Evolutionary conservation across 2,888 invertebrate species (phyloP).

Genomic region (Rosalia funebris): DNA sequence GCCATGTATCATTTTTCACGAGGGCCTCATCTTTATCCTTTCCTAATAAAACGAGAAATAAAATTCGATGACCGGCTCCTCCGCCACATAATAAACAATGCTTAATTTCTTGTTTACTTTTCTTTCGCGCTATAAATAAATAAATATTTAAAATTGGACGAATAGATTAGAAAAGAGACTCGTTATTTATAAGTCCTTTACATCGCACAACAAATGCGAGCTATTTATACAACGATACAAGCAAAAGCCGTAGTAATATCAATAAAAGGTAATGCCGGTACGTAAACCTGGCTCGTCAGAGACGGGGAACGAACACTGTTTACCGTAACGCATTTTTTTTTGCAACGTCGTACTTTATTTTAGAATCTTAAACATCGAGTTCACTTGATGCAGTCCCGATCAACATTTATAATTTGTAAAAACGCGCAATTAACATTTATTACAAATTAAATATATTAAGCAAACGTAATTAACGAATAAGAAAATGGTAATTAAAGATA

Average conservation of each 20-base stretch:
- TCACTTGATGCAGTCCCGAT: too few species aligned
- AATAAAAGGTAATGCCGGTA: slow-evolving; percentile 7
- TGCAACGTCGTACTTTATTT: too few species aligned
- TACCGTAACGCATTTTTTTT: not conserved
- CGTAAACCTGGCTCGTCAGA: slow-evolving; percentile 11
- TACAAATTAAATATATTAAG: slow-evolving; percentile 39
- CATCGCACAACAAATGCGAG: slow-evolving; percentile 2
- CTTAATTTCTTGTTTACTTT: too few species aligned
- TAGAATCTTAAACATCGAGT: too few species aligned
- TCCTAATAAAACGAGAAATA: too few species aligned
- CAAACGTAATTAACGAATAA: slow-evolving; percentile 33
- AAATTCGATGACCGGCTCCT: too few species aligned
- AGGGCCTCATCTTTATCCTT: too few species aligned
- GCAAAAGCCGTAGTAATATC: slow-evolving; percentile 9
- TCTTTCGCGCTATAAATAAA: not conserved
- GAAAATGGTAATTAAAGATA: slow-evolving; percentile 26
- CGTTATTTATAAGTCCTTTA: not conserved
- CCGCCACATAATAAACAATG: slow-evolving; percentile 11
- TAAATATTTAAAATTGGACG: not conserved
- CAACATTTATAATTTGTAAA: too few species aligned
- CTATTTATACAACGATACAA: slow-evolving; percentile 8
- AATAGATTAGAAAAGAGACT: not conserved
- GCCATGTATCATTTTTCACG: too few species aligned
- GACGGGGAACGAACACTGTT: slow-evolving; percentile 1
- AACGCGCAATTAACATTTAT: slow-evolving; percentile 22